phyloP scores from a whole-genome alignment of 2,113 vertebrate genomes.

The Corythaixoides concolor region DNA sequence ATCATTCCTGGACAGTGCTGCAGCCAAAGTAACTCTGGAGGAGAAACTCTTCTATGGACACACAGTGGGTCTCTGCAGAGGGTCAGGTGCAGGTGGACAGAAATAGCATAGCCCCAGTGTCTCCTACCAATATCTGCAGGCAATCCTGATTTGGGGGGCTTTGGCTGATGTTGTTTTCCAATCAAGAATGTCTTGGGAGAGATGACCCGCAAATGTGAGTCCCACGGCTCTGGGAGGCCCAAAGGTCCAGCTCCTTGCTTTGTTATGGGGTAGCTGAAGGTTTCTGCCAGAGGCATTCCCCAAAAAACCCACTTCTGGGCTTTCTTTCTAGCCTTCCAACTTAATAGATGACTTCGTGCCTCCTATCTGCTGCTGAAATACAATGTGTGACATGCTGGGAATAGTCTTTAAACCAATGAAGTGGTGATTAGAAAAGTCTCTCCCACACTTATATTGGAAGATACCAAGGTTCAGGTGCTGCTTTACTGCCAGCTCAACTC shows the following conservation, averaged over 20 bases:
- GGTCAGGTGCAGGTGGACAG: background rate
- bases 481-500: background rate
- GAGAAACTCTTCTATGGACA: background rate
- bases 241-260: background rate
- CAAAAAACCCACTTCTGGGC: background rate
- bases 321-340: background rate
- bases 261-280: background rate
- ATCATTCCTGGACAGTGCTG: background rate
- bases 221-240: background rate
- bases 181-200: background rate
- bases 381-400: background rate
- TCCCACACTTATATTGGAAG: background rate
- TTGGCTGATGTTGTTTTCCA: no score
- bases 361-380: background rate
- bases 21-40: background rate
- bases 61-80: background rate
- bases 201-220: background rate
- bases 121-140: background rate
- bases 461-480: background rate
- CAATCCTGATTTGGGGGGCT: accelerated
- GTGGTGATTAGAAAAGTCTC: background rate
- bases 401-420: background rate
- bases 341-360: background rate
- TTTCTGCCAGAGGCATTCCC: background rate
- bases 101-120: background rate